These are phyloP conservation scores for Netelia inedita DNA, from an alignment of 2,888 invertebrate genomes.

Conservation along the genomic window DNA sequence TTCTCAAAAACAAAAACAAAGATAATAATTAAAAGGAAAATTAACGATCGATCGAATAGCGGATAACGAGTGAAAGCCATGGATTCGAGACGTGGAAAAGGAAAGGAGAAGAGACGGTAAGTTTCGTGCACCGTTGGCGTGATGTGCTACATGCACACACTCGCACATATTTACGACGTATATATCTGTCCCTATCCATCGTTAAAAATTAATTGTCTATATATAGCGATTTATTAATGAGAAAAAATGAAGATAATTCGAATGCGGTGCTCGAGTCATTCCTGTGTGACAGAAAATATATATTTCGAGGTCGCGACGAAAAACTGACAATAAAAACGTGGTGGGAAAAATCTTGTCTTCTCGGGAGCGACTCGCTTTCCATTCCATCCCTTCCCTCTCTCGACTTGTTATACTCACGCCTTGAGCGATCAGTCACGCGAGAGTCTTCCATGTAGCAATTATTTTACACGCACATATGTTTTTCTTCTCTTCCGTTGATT, in stretches of 20 bases:
- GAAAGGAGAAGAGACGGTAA: conserved; percentile 65
- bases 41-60: not conserved
- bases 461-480: conserved; percentile 41
- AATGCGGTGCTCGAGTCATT: no score
- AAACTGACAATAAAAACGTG: not conserved
- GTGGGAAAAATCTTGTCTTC: not conserved
- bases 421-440: conserved; percentile 49
- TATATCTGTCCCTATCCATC: not conserved
- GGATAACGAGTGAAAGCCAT: conserved; percentile 29
- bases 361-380: not conserved
- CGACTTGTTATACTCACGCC: not conserved
- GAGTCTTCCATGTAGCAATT: conserved; percentile 37
- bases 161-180: not conserved
- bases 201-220: no score
- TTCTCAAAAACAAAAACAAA: not conserved
- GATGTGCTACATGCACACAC: conserved; percentile 10
- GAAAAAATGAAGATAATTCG: no score
- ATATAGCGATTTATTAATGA: no score
- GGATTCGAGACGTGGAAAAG: conserved; percentile 58
- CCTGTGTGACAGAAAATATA: not conserved
- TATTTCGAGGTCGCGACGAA: not conserved
- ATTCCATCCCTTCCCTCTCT: not conserved
- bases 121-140: conserved; percentile 11
- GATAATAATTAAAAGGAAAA: not conserved
- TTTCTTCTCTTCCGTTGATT: conserved; percentile 22